Evolutionary conservation across 2,113 vertebrate genomes (phyloP).

Genomic region (Proterorhinus semilunaris): DNA sequence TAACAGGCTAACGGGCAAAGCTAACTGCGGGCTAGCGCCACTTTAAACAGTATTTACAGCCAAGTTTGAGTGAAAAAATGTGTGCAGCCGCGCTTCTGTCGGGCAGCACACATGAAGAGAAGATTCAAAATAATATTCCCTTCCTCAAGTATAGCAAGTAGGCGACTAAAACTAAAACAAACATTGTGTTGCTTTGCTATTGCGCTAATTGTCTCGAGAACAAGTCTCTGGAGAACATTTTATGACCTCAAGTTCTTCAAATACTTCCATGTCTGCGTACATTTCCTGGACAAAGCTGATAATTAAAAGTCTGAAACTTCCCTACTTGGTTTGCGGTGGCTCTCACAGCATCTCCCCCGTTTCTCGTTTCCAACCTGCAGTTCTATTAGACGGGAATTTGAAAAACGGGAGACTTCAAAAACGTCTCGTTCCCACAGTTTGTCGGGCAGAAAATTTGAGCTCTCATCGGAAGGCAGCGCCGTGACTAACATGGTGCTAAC

Average conservation of each 20-base stretch:
- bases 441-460: background rate
- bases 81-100: too few relatives aligned
- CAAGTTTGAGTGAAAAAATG: too few relatives aligned
- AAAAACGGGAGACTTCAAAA: slow-evolving; percentile 22
- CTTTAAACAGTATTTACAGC: too few relatives aligned
- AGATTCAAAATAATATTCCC: too few relatives aligned
- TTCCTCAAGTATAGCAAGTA: too few relatives aligned
- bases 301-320: background rate
- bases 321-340: background rate
- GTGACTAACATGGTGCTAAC: background rate
- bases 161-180: too few relatives aligned
- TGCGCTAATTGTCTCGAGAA: too few relatives aligned
- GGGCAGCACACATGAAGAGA: too few relatives aligned
- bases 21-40: too few relatives aligned
- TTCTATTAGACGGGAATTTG: slow-evolving; percentile 16
- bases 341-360: slow-evolving; percentile 11
- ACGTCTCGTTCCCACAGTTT: slow-evolving; percentile 13
- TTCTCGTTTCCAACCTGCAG: slow-evolving; percentile 39
- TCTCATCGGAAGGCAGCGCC: background rate
- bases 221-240: background rate
- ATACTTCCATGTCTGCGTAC: background rate
- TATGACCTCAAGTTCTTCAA: background rate
- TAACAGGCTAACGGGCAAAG: too few relatives aligned
- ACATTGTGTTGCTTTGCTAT: too few relatives aligned
- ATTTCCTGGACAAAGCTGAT: background rate